These are phyloP conservation scores for Sclerurus mexicanus DNA, from an alignment of 2,113 vertebrate genomes.

Conservation along the genomic window DNA sequence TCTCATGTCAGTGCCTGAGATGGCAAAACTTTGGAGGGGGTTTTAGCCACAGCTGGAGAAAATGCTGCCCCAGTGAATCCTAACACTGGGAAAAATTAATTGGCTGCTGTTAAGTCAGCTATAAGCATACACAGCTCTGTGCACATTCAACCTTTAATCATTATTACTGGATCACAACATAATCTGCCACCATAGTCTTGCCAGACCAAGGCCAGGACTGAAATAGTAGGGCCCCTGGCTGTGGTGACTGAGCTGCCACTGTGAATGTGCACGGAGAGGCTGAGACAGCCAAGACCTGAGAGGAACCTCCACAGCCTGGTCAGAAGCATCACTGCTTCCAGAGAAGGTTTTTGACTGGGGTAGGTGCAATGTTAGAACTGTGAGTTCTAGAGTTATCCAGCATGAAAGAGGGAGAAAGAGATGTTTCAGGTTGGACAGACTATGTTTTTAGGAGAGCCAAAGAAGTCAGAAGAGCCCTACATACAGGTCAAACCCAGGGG, in stretches of 20 bases:
- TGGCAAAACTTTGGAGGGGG: neutral
- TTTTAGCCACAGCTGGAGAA: neutral
- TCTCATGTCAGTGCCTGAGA: neutral
- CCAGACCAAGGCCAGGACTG: neutral
- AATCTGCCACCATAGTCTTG: neutral
- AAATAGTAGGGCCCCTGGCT: neutral
- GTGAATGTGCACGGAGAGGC: neutral
- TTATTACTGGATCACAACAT: neutral
- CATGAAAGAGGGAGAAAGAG: too few relatives aligned
- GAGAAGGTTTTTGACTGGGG: neutral
- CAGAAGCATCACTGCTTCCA: neutral
- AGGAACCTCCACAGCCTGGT: neutral
- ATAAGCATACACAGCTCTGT: fast-evolving
- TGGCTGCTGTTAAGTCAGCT: neutral
- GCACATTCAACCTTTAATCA: neutral
- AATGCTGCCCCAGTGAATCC: neutral
- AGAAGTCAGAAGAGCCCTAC: fast-evolving
- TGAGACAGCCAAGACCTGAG: neutral
- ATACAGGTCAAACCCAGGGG: neutral
- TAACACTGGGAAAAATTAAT: neutral
- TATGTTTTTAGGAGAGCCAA: neutral
- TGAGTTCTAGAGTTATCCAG: neutral
- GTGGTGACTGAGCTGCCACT: neutral
- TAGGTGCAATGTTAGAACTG: neutral
- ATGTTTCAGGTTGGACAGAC: neutral